Evolutionary conservation across 2,888 invertebrate species (phyloP).

Genomic region (Pogonocherus hispidulus): DNA sequence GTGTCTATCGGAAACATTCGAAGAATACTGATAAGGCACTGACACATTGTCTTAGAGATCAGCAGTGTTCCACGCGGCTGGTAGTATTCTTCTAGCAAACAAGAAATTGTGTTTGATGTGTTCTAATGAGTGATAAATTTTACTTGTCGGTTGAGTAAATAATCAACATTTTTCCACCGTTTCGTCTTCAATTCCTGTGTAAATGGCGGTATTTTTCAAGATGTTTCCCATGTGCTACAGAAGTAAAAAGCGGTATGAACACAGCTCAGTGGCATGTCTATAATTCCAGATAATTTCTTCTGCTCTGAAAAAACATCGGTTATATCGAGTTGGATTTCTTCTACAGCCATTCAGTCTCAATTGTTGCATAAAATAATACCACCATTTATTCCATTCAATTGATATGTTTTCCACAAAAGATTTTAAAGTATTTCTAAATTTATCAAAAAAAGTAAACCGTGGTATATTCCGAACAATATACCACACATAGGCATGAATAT

Average conservation of each 20-base stretch:
- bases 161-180: constrained; percentile 12
- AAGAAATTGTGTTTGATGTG: constrained; percentile 11
- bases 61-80: neutral
- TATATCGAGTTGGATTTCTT: constrained; percentile 2
- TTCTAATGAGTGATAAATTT: constrained; percentile 9
- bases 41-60: neutral
- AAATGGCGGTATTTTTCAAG: constrained; percentile 11
- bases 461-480: too few species aligned
- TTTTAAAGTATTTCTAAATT: too few species aligned
- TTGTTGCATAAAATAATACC: too few species aligned
- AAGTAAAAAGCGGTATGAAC: constrained; percentile 6
- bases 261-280: constrained; percentile 7
- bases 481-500: too few species aligned
- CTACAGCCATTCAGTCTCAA: neutral
- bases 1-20: neutral
- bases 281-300: constrained; percentile 15
- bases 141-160: neutral
- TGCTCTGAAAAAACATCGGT: neutral
- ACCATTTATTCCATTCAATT: too few species aligned
- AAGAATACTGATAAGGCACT: neutral
- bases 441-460: too few species aligned
- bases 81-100: neutral
- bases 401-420: too few species aligned
- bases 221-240: constrained; percentile 12
- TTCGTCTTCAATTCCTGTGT: constrained; percentile 9